These are phyloP conservation scores for Pardalotus punctatus DNA, from an alignment of 2,113 vertebrate species.

Conservation along the genomic window DNA sequence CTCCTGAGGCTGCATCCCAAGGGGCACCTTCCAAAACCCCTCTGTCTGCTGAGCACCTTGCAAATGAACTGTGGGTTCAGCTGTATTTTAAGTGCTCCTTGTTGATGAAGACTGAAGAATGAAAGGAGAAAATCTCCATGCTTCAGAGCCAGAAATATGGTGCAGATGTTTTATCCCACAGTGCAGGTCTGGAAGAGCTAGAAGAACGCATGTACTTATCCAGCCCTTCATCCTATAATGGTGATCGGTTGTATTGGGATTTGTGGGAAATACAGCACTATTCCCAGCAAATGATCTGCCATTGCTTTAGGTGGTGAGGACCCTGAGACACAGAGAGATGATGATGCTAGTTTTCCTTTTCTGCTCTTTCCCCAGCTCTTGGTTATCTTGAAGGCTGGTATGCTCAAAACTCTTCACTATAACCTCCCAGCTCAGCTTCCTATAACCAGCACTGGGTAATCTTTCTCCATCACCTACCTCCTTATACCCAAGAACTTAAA, in stretches of 20 bases:
- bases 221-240: background rate
- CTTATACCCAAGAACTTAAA: background rate
- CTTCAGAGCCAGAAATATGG: background rate
- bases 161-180: background rate
- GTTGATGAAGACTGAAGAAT: background rate
- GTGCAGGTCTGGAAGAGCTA: background rate
- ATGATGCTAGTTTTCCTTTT: background rate
- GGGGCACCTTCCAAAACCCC: background rate
- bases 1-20: background rate
- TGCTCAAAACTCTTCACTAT: background rate
- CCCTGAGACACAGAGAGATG: background rate
- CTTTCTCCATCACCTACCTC: background rate
- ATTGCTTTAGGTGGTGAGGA: background rate
- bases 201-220: background rate
- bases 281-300: background rate
- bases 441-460: background rate
- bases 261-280: background rate
- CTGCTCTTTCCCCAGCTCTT: background rate
- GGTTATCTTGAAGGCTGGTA: background rate
- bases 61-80: fast-evolving
- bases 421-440: background rate
- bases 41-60: background rate
- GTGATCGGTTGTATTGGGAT: background rate
- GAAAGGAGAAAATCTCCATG: background rate
- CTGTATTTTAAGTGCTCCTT: background rate